phyloP scores from a whole-genome alignment of 2,113 vertebrate genomes.

The Clarias macrocephalus region DNA sequence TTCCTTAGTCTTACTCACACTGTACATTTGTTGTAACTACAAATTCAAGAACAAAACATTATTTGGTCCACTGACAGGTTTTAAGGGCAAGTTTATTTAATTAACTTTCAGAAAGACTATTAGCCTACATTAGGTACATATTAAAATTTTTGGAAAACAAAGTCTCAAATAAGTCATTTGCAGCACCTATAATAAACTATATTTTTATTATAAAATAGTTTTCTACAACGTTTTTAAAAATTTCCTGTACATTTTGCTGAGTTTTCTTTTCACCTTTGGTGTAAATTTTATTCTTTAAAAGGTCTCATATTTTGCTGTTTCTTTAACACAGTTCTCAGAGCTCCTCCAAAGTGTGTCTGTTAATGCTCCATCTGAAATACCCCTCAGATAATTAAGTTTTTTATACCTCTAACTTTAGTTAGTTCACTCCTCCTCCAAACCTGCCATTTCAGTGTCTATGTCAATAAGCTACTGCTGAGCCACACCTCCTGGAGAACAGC shows the following conservation, averaged over 20 bases:
- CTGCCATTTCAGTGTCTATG: no score
- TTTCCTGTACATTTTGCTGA: background rate
- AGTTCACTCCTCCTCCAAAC: no score
- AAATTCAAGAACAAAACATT: background rate
- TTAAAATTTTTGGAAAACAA: background rate
- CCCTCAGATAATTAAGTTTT: no score
- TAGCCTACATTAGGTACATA: background rate
- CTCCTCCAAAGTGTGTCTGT: no score
- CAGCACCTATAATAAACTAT: background rate
- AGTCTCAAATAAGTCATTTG: background rate
- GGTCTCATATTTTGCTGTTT: no score
- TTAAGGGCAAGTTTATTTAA: background rate
- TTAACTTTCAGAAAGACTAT: background rate
- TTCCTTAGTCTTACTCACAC: background rate
- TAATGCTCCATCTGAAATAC: no score
- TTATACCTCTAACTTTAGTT: no score
- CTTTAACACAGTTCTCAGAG: no score
- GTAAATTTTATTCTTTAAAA: background rate
- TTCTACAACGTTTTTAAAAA: background rate
- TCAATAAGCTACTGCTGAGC: no score
- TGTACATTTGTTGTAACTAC: no score
- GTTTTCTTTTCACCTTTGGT: background rate
- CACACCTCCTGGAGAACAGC: no score
- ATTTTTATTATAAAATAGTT: background rate
- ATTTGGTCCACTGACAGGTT: background rate